Evolutionary conservation across 2,113 vertebrate species (phyloP).

Genomic region (Zootoca vivipara): DNA sequence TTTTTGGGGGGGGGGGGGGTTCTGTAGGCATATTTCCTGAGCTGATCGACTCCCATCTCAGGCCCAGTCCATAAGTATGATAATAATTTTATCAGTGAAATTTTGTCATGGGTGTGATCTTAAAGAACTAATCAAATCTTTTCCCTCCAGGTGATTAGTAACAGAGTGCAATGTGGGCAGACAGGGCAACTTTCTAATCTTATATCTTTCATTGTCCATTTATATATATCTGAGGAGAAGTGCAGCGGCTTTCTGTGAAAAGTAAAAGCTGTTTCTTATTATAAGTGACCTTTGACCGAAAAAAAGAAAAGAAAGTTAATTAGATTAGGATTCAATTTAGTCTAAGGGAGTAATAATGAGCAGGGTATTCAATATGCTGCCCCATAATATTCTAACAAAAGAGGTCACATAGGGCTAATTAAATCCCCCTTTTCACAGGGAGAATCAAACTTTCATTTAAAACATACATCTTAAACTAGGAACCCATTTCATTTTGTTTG

Average conservation of each 20-base stretch:
- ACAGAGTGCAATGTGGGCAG: neutral
- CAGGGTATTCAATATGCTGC: neutral
- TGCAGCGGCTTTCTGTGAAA: neutral
- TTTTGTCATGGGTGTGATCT: neutral
- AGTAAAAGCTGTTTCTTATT: neutral
- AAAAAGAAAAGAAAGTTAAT: neutral
- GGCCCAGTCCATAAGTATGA: no score
- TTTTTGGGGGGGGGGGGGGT: no score
- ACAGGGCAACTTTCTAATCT: neutral
- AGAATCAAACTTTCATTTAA: neutral
- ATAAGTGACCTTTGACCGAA: conserved; percentile 6
- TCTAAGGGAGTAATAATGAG: neutral
- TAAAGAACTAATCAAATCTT: neutral
- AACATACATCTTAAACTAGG: neutral
- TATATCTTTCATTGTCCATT: neutral
- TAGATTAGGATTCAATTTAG: conserved; percentile 12
- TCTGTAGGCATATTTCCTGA: neutral
- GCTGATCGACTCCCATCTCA: neutral
- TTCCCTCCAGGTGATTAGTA: neutral
- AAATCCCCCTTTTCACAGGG: neutral
- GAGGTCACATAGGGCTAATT: conserved; percentile 9
- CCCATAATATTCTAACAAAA: conserved; percentile 6
- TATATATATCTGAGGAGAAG: neutral
- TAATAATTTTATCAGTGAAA: no score
- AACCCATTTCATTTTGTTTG: neutral